Base-by-base conservation (phyloP, 2,797 vertebrate genomes). In the Poliocrania exsul region DNA sequence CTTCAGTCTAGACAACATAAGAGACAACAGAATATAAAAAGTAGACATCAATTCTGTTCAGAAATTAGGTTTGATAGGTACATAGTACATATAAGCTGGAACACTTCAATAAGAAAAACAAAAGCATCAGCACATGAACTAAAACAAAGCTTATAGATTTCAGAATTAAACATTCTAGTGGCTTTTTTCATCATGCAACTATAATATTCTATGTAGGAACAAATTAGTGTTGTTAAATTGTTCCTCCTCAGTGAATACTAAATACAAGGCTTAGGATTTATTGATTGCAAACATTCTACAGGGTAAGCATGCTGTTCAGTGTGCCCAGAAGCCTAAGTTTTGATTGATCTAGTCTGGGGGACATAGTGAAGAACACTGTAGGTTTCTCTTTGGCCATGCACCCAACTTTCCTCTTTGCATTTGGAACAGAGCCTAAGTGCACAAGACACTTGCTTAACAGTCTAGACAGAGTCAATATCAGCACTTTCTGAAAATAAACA, bases 211-310 rank as follows among this genome's bases (percentile, higher is more conserved):
- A 86, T 69, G 47, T 92, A 94, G 67, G 54, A 92, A 90, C 20
- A 95, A 93, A 91, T 74, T 35, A 86, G n/a, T 10, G 1, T 67
- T 88, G 67, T 83, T 86, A 83, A 88, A 16, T 20, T 44, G 49
- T 89, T 92, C 60, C 20, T 96, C 85, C 33, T 49, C 49, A 49
- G 56, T 80, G 90, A 82, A 87, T 80, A 58, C 56, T 80, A 93
- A 92, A 72, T 47, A 61, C 29, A 82, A 70, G 21, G 10, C 24
- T 85, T 60, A 77, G 31, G 72, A 80, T 92, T 92, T 90, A 91
- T 89, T 87, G 75, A 93, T 60, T 92, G 60, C 64, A 88, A 85
- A 65, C 69, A 58, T 93, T 87, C 79, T 49, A 70, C 44, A 53
- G 21, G 25, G 28, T 23, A 85, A 58, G 16, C 51, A 56, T 58